Conservation (phyloP, 2,888 invertebrate genomes). For the Cephus runcator region DNA sequence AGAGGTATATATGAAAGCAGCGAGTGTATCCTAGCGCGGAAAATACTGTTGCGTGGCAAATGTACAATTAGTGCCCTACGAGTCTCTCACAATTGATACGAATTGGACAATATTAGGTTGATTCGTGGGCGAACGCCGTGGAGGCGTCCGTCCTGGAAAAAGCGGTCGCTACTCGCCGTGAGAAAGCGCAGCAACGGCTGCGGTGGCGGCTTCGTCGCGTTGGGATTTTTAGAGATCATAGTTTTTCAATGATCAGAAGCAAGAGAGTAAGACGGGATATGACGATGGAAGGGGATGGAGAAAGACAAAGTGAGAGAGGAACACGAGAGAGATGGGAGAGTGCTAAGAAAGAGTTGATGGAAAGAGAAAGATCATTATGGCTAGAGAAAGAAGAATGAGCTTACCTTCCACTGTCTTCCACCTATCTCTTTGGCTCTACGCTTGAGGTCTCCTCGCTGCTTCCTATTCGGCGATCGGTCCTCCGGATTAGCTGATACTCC, state of each 20-base stretch:
- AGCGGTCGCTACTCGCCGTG: neutral
- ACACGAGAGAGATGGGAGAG: neutral
- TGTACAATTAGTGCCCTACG: neutral
- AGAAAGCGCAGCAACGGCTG: neutral
- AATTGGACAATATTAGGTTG: neutral
- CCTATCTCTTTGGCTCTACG: neutral
- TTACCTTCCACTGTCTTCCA: neutral
- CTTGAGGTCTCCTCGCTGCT: neutral
- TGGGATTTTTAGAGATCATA: neutral
- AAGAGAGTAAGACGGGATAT: conserved; percentile 9
- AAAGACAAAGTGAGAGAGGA: conserved; percentile 4
- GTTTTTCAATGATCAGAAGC: conserved; percentile 5
- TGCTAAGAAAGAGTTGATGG: neutral
- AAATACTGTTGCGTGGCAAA: neutral
- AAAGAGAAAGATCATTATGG: neutral
- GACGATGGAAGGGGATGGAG: conserved; percentile 7
- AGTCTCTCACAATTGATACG: conserved; percentile 2
- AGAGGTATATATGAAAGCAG: neutral
- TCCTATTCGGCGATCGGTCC: conserved; percentile 4
- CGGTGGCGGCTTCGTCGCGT: neutral
- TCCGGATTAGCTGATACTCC: conserved; percentile 28
- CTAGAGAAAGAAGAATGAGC: neutral
- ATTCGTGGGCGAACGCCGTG: conserved; percentile 5
- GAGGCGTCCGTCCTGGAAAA: neutral
- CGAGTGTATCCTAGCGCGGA: neutral